phyloP scores from a whole-genome alignment of 2,113 vertebrate species.

The Ceratotherium simum region DNA sequence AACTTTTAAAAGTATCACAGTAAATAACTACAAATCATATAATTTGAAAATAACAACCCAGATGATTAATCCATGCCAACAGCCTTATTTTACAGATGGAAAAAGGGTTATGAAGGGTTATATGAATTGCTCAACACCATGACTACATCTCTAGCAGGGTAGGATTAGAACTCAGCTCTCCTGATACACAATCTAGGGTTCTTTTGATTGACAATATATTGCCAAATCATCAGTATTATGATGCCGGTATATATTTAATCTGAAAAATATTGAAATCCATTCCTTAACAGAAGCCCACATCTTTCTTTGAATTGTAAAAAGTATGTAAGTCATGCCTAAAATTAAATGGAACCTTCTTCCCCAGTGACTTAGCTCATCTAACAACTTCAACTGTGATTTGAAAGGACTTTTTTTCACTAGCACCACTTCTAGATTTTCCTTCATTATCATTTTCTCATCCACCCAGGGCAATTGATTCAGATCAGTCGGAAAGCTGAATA shows the following conservation, averaged over 20 bases:
- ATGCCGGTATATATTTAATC: neutral
- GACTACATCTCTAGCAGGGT: neutral
- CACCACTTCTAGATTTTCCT: neutral
- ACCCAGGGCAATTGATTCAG: neutral
- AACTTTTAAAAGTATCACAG: slow-evolving; percentile 28
- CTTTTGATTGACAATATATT: neutral
- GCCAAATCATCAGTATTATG: neutral
- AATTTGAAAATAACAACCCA: neutral
- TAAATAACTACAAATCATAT: neutral
- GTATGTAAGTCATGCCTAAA: neutral
- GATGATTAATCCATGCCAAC: neutral
- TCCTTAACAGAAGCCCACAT: neutral
- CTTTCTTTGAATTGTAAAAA: neutral
- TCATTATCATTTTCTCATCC: neutral
- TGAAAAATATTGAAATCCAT: slow-evolving; percentile 43
- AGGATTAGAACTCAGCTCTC: neutral
- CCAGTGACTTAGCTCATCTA: neutral
- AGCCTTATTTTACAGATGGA: slow-evolving; percentile 30
- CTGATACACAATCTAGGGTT: neutral
- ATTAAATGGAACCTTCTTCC: neutral
- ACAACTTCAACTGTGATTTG: neutral
- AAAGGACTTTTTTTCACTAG: neutral
- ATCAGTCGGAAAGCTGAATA: neutral
- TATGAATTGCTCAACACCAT: neutral
- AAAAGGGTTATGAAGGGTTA: neutral